Base-by-base conservation (phyloP, 2,797 vertebrate species). In the Ispidina picta region DNA sequence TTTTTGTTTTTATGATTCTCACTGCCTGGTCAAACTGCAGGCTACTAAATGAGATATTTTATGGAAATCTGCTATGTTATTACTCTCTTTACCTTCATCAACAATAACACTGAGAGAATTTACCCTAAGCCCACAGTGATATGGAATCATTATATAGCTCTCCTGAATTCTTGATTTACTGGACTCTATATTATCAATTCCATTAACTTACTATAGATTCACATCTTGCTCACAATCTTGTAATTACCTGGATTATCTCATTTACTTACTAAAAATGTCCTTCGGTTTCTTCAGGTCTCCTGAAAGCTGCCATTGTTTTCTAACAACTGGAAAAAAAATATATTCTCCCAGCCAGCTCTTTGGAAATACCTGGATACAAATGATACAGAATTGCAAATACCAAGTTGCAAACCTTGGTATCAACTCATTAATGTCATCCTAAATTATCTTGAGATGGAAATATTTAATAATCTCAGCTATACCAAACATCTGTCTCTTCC, bases 401-500 rank as follows among this genome's bases (percentile, higher is more conserved):
- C 23, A 52, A 83, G 74, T 77, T 75, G 23, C 3, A 3, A 80
- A 46, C 59, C 37, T 83, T 33, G 14, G n/a, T 66, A 66, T 69
- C 63, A 78, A 52, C 39, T 89, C 43, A 60, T 86, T 93, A 81
- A 83, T 80, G 73, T 89, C 65, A 90, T 60, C 73, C 66, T 95
- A 81, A 92, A 87, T 95, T 86, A 75, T 54, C 39, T 64, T 73
- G 20, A 66, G 78, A 39, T 29, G 60, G 86, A 94, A 94, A 86
- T 86, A 76, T 58, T 93, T 91, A 79, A 58, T 85, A 82, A 48
- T 86, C 55, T 93, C 44, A 66, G 39, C 80, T 89, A 44, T 44
- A 82, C 28, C 63, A 88, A 88, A 86, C 73, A 88, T 86, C 76
- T 75, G 79, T 80, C 43, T 91, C 25, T 12, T 92, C 68, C 22